phyloP scores from a whole-genome alignment of 1,140 invertebrate genomes.

The Lineus longissimus region DNA sequence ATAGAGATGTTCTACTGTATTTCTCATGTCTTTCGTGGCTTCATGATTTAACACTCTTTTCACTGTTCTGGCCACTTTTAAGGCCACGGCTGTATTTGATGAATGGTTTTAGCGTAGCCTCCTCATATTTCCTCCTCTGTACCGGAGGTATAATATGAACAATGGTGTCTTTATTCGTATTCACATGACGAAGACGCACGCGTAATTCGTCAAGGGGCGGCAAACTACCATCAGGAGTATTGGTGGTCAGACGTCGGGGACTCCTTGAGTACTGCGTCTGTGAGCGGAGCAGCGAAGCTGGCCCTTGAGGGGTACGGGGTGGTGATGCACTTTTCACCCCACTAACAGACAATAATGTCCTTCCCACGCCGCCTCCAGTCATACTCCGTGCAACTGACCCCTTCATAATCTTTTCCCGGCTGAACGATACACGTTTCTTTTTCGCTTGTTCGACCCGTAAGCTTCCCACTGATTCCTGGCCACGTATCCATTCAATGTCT shows the following conservation, averaged over 20 bases:
- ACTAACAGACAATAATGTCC: slow-evolving; percentile 28
- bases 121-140: slow-evolving; percentile 10
- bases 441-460: slow-evolving; percentile 28
- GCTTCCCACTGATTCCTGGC: slow-evolving; percentile 36
- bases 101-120: slow-evolving; percentile 32
- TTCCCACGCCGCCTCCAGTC: slow-evolving; percentile 13
- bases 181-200: slow-evolving; percentile 32
- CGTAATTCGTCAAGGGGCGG: slow-evolving; percentile 35
- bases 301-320: slow-evolving; percentile 9
- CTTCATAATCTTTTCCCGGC: slow-evolving; percentile 37
- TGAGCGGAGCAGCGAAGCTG: slow-evolving; percentile 35
- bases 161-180: slow-evolving; percentile 17
- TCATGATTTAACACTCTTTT: too few relatives aligned
- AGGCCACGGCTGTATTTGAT: slow-evolving; percentile 43
- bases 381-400: slow-evolving; percentile 35
- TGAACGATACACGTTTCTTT: slow-evolving; percentile 20
- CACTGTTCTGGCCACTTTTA: too few relatives aligned
- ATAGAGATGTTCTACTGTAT: too few relatives aligned
- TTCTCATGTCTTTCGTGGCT: too few relatives aligned
- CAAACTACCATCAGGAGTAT: slow-evolving; percentile 36
- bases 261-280: slow-evolving; percentile 44
- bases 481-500: slow-evolving; percentile 33
- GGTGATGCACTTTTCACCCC: slow-evolving; percentile 35
- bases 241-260: slow-evolving; percentile 28
- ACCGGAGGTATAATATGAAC: slow-evolving; percentile 4